Percentiles rank a stretch among this genome's conserved stretches.
These are phyloP conservation scores for Psittacula cyanocephala DNA, from an alignment of 2,113 vertebrate genomes.

Conservation along the genomic window DNA sequence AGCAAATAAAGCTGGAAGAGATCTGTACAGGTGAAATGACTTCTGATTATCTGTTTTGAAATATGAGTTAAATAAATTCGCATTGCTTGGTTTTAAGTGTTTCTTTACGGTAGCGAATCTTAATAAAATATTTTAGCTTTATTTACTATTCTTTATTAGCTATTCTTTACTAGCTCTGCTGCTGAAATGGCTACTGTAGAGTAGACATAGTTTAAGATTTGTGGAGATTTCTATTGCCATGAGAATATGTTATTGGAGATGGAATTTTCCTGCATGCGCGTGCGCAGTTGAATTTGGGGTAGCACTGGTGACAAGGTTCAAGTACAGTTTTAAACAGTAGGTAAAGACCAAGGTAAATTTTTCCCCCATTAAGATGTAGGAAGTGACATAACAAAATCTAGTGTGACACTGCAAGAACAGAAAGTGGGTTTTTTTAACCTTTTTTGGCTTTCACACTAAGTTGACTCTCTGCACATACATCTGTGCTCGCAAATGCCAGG, in stretches of 20 bases:
- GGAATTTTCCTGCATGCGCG: background rate
- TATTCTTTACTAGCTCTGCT: background rate
- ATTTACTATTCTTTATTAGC: background rate
- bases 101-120: background rate
- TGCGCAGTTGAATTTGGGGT: background rate
- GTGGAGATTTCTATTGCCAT: background rate
- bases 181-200: background rate
- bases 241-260: background rate
- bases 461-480: background rate
- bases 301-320: background rate
- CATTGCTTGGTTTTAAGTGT: background rate
- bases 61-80: background rate
- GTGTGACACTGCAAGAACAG: background rate
- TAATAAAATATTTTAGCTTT: background rate
- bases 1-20: constrained; percentile 60
- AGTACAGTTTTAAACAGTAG: background rate
- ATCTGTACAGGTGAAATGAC: constrained; percentile 67
- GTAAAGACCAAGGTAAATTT: background rate
- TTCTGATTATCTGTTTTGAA: background rate
- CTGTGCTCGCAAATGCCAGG: background rate
- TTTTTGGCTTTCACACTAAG: background rate
- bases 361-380: background rate
- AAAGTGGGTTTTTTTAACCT: background rate
- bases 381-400: background rate
- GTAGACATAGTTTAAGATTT: background rate